Evolutionary conservation across 2,888 invertebrate genomes (phyloP), one percentile per base, ranked within the genome.

Genomic region (Alcis repandata): DNA sequence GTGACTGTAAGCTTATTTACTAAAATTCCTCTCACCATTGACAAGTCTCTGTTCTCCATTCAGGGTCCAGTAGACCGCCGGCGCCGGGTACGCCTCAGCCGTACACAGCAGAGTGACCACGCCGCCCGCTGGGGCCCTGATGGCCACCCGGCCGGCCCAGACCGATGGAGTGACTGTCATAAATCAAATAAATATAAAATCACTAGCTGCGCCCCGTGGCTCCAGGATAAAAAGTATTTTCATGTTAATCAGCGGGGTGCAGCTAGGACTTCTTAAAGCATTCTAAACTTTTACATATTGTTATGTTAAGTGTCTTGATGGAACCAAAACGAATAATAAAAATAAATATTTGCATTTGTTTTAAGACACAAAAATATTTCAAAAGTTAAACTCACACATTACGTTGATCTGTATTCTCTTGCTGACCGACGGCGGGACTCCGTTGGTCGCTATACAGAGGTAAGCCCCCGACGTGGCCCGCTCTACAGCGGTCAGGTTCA

Each of bases 21-120:
- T 38, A 38, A 38, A 13, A 6, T 6, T 22, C n/a, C 6, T 81
- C 92, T 90, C 87, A 95, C 96, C 94, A 80, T 95, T 95, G 7
- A 94, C 86, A 41, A 95, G 91, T 59, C 95, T 95, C 74, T 95
- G 95, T 56, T 96, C 95, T 48, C 94, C 94, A 59, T 95, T 95
- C 59, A 95, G 92, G 19, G 95, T 95, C 97, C 97, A 97, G 82
- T 96, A 96, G 78, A 95, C 95, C 76, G 95, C 95, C 4, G 96
- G 96, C 72, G 95, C 94, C 0, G 97, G 97, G 83, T 94, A 96
- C 0, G 96, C 96, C 80, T 97, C 96, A 0, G 96, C 96, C 46
- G 95, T 94, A 80, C 97, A 97, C 72, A 96, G 96, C 43, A 97
- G 88, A 0, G 95, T 95, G 69, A 96, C 95, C 59, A 95, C 92